Evolutionary conservation across 1,140 invertebrate species (phyloP).

Genomic region (Brevipalpus yothersi): DNA sequence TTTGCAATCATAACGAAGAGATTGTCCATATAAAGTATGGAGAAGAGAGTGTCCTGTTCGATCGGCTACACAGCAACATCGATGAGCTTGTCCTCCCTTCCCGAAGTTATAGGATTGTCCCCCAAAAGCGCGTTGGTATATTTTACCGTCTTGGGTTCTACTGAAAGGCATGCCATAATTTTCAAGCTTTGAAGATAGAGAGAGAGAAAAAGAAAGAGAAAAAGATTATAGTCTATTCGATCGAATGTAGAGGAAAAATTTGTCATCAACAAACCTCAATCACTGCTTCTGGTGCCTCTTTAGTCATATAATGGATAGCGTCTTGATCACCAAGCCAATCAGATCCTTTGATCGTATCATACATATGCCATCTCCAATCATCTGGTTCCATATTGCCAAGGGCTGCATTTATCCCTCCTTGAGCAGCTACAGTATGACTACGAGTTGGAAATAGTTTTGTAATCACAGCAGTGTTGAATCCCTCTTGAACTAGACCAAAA

Average conservation of each 20-base stretch:
- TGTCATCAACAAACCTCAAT: slow-evolving; percentile 36
- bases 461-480: slow-evolving; percentile 86
- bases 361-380: slow-evolving; percentile 61
- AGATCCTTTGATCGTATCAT: slow-evolving; percentile 95
- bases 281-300: slow-evolving; percentile 87
- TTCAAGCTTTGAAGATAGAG: too few relatives aligned
- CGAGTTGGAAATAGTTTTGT: slow-evolving; percentile 92
- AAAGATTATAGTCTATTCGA: background rate
- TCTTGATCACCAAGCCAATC: slow-evolving; percentile 98
- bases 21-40: slow-evolving; percentile 89
- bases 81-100: slow-evolving; percentile 78
- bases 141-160: slow-evolving; percentile 68
- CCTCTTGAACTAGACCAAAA: slow-evolving; percentile 80
- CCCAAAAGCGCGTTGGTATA: slow-evolving; percentile 93
- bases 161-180: slow-evolving; percentile 97
- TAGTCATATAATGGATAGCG: slow-evolving; percentile 95
- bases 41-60: slow-evolving; percentile 90
- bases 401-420: slow-evolving; percentile 89
- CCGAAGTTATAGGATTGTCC: slow-evolving; percentile 88
- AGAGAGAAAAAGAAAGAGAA: too few relatives aligned
- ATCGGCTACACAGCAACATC: slow-evolving; percentile 48
- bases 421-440: slow-evolving; percentile 91
- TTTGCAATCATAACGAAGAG: slow-evolving; percentile 84
- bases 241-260: background rate
- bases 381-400: slow-evolving; percentile 83